Conservation (phyloP, 2,888 invertebrate genomes). For the Polia nebulosa region DNA sequence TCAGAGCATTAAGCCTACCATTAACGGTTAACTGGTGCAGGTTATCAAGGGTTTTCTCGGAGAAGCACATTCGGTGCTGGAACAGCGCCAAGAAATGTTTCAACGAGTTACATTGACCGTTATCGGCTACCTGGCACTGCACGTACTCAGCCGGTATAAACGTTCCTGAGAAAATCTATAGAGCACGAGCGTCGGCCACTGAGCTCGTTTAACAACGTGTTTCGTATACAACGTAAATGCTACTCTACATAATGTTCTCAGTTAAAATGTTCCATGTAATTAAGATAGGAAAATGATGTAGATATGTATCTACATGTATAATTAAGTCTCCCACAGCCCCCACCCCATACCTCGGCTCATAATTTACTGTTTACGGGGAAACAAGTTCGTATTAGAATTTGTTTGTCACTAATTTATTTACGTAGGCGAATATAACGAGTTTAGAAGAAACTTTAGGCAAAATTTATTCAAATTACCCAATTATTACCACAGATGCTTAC, state of each 20-base stretch:
- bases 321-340: conserved; percentile 42
- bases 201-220: conserved; percentile 19
- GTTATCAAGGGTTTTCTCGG: conserved; percentile 81
- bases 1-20: conserved; percentile 81
- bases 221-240: conserved; percentile 24
- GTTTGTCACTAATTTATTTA: conserved; percentile 44
- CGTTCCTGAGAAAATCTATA: conserved; percentile 52
- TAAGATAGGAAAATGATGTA: conserved; percentile 43
- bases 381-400: conserved; percentile 30
- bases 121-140: conserved; percentile 69
- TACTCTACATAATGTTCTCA: conserved; percentile 14
- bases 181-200: conserved; percentile 17
- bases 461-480: conserved; percentile 36
- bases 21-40: conserved; percentile 78
- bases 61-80: conserved; percentile 78
- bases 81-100: conserved; percentile 77
- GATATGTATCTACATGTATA: conserved; percentile 34
- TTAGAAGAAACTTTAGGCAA: conserved; percentile 33
- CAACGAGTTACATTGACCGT: conserved; percentile 67
- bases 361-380: conserved; percentile 24
- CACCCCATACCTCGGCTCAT: conserved; percentile 2
- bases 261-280: conserved; percentile 41
- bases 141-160: conserved; percentile 62
- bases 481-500: conserved; percentile 36
- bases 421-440: conserved; percentile 20